Base-by-base conservation (phyloP, 2,888 invertebrate species). In the Amblyteles armatorius region DNA sequence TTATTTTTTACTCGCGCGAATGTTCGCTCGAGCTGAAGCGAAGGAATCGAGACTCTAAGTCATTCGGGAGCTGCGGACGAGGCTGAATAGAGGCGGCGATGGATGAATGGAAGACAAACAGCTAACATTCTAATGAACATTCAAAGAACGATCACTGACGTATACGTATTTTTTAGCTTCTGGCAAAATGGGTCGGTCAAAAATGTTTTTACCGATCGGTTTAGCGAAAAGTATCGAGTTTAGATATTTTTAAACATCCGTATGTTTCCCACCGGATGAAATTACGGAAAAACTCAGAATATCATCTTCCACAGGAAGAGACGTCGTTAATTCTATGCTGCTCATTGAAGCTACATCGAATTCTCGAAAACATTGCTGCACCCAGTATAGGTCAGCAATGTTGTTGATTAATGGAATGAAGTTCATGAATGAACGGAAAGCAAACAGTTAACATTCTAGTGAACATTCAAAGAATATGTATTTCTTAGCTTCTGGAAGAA, bases 1-100 rank as follows among this genome's bases (percentile, higher is more conserved):
- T 77, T 77, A 84, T 84, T 78, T 84, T 84, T 78, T 11, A 81
- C 73, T 78, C 63, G 19, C 22, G 6, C 19, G 11, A 65, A 71
- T 67, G 52, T 65, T 69, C 26, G 33, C 67, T 57, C 36, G 74
- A 68, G 67, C 50, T 19, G 44, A 44, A 84, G 55, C 29, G 13
- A 55, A 71, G 76, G 36, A 60, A 48, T 60, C 60, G 29, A 29
- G 29, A 16, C 13, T 63, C 2, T 33, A 29, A 13, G 33, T 29
- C 29, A 63, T 1, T 33, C 33, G 29, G 16, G 33, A 33, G 29
- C 33, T 63, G 63, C 63, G 7, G 6, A 63, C 0, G 44, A 16
- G 63, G n/a, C 33, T 6, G 29, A n/a, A 33, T n/a, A 33, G 16
- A 29, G 29, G n/a, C 63, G 63, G 29, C 63, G 16, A 33, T 16